These are phyloP conservation scores for Eupsittula cactorum DNA, from an alignment of 2,113 vertebrate species.

Conservation along the genomic window DNA sequence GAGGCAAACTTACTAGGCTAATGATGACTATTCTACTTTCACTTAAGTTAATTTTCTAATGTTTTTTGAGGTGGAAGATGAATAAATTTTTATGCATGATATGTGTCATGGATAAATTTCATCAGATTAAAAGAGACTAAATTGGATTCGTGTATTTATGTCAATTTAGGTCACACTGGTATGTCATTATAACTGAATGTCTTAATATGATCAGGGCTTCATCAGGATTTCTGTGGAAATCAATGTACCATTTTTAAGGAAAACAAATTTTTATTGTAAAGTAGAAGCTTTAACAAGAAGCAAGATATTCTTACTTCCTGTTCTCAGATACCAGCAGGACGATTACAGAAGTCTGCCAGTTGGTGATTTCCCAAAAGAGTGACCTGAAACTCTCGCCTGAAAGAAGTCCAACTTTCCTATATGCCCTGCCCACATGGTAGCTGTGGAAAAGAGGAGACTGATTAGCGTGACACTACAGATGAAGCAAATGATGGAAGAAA, in stretches of 20 bases:
- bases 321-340: neutral
- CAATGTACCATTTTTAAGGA: neutral
- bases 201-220: neutral
- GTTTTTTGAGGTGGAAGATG: neutral
- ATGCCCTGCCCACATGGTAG: slow-evolving; percentile 28
- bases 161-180: neutral
- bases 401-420: slow-evolving; percentile 16
- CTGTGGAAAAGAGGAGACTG: neutral
- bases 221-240: neutral
- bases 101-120: neutral
- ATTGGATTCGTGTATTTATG: neutral
- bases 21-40: neutral
- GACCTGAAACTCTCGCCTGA: neutral
- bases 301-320: neutral
- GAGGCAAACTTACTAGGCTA: neutral
- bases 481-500: neutral
- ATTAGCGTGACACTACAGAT: neutral
- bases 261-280: neutral
- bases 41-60: neutral
- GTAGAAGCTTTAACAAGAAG: neutral
- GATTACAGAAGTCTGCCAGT: neutral
- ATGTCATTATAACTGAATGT: neutral
- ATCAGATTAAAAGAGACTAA: neutral
- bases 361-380: neutral
- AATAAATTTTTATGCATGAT: neutral